Evolutionary conservation across 2,113 vertebrate species (phyloP), one percentile per base, ranked within the genome.

Genomic region (Tragulus kanchil): DNA sequence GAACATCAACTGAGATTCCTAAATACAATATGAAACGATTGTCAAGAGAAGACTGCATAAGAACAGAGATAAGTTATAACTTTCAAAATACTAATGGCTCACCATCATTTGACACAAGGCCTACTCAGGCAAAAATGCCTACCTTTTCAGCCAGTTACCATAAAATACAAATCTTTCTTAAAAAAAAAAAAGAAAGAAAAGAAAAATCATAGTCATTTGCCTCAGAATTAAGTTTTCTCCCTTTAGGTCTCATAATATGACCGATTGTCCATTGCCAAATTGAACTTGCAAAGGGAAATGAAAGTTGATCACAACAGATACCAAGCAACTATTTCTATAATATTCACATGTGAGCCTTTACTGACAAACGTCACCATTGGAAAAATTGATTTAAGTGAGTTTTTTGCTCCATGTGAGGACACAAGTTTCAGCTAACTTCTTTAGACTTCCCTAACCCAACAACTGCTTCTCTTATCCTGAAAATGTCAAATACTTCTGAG

Each of bases 11-110:
- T 69, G 62, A 85, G 26, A 59, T 59, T 79, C 23, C 21, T 61
- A 91, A 96, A 31, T 54, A 59, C 2, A 77, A 23, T 31, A 52
- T 25, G 50, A 77, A 91, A 62, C 61, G 75, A 0, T 52, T n/a
- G 19, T 64, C 54, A 64, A 54, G n/a, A 87, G 64, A 95, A 42
- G 14, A 83, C 25, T 54, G 1, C 54, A 89, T 50, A 84, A 77
- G 82, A 87, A 90, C 16, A 8, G 15, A 95, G 15, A 73, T 71
- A 77, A 94, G 89, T 89, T 75, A 89, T 50, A 28, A 61, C 16
- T 14, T 93, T 12, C 15, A 26, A 31, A 88, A n/a, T 59, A 89
- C 87, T 93, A 89, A 17, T 31, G 23, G 48, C 14, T n/a, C 7
- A 71, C 7, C 3, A 13, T 62, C 45, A 85, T 7, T 5, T 94